Evolutionary conservation across 2,113 vertebrate genomes (phyloP).

Genomic region (Rhadina sibilatrix): DNA sequence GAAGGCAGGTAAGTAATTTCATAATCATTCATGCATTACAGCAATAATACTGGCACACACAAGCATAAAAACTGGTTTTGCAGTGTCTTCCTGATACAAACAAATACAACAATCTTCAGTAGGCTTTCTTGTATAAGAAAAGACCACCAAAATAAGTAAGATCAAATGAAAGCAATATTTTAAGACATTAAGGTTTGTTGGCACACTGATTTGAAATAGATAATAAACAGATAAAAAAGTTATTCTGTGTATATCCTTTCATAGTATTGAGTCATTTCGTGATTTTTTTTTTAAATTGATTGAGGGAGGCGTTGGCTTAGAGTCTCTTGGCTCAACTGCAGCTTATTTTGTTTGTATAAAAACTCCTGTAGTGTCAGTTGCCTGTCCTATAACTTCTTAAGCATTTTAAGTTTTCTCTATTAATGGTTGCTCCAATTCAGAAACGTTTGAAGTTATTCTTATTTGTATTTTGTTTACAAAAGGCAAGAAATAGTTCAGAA

Average conservation of each 20-base stretch:
- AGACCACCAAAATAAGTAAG: neutral
- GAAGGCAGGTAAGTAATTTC: slow-evolving; percentile 10
- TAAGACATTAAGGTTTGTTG: neutral
- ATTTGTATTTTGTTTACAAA: neutral
- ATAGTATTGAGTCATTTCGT: neutral
- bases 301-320: neutral
- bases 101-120: neutral
- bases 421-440: neutral
- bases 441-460: neutral
- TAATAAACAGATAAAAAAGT: neutral
- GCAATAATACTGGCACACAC: neutral
- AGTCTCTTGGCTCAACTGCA: slow-evolving; percentile 2
- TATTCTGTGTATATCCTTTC: neutral
- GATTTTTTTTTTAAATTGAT: neutral
- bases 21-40: neutral
- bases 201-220: neutral
- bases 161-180: neutral
- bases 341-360: neutral
- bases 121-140: neutral
- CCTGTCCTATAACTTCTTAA: neutral
- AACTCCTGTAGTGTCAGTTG: neutral
- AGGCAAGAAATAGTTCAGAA: neutral
- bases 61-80: neutral
- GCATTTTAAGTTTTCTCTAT: neutral
- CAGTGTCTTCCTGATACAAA: neutral